phyloP scores from a whole-genome alignment of 2,113 vertebrate species.

The Hucho hucho region DNA sequence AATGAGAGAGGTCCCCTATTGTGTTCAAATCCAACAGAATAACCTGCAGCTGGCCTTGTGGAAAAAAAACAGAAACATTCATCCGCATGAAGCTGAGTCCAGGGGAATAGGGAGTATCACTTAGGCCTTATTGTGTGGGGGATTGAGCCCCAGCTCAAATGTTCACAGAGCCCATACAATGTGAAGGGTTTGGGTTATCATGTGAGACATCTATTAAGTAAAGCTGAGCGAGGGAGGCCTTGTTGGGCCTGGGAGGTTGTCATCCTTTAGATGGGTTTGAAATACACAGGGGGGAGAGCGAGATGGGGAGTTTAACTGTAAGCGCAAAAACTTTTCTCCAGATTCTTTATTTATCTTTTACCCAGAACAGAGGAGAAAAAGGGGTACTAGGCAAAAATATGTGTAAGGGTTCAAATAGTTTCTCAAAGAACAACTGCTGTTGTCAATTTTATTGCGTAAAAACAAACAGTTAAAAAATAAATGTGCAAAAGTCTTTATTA shows the following conservation, averaged over 20 bases:
- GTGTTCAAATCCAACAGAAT: constrained; percentile 20
- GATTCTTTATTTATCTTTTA: constrained; percentile 15
- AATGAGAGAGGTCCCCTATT: not conserved
- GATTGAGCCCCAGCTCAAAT: constrained; percentile 15
- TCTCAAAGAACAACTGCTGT: no score
- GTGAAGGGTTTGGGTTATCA: constrained; percentile 22
- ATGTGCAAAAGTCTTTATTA: no score
- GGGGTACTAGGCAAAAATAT: no score
- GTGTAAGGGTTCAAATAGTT: not conserved
- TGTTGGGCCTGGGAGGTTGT: constrained; percentile 34
- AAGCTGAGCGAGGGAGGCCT: constrained; percentile 20
- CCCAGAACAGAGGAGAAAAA: not conserved
- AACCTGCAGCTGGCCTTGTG: constrained; percentile 22
- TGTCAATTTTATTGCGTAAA: no score
- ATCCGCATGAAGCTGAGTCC: constrained; percentile 1
- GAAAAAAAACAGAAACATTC: constrained; percentile 25
- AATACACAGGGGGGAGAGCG: constrained; percentile 17
- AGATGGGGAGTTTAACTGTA: not conserved
- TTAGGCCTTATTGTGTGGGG: constrained; percentile 37
- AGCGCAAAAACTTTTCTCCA: not conserved
- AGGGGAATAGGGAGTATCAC: constrained; percentile 13
- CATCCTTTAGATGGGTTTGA: constrained; percentile 31
- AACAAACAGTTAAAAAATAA: no score
- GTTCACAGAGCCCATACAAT: constrained; percentile 14
- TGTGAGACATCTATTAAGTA: constrained; percentile 30